Percentiles rank a stretch among this genome's conserved stretches.
Conservation (phyloP, 2,888 invertebrate genomes). For the Operophtera brumata region DNA sequence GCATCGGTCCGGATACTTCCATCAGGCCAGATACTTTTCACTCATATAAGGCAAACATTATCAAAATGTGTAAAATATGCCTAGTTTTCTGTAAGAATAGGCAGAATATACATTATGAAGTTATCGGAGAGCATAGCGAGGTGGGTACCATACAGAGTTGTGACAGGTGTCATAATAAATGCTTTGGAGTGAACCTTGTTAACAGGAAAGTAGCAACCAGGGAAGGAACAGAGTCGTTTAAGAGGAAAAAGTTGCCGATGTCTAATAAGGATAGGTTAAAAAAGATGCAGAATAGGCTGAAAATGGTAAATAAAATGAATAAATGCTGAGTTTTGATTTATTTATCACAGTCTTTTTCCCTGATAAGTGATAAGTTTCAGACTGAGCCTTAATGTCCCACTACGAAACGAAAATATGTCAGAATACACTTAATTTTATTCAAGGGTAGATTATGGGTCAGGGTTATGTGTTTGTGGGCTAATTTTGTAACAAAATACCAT, state of each 20-base stretch:
- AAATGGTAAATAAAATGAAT: slow-evolving; percentile 40
- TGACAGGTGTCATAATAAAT: slow-evolving; percentile 35
- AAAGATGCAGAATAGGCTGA: slow-evolving; percentile 45
- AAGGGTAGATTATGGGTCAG: too few species aligned
- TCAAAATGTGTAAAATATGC: slow-evolving; percentile 44
- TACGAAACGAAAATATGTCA: too few species aligned
- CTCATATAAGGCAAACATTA: background rate
- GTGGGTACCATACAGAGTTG: slow-evolving; percentile 36
- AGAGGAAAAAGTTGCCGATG: slow-evolving; percentile 13
- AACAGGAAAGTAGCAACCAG: background rate
- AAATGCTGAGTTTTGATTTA: slow-evolving; percentile 18
- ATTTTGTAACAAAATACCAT: too few species aligned
- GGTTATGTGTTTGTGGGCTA: too few species aligned
- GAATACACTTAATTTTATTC: too few species aligned
- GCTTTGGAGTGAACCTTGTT: slow-evolving; percentile 45
- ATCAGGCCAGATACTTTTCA: background rate
- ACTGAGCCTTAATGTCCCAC: too few species aligned
- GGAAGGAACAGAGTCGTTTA: background rate
- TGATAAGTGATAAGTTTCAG: too few species aligned
- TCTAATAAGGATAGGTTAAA: slow-evolving; percentile 44
- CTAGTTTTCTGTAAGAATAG: slow-evolving; percentile 39
- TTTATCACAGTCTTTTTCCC: too few species aligned
- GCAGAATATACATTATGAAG: slow-evolving; percentile 27
- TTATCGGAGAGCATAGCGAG: slow-evolving; percentile 26
- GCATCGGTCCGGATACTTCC: background rate